These are phyloP conservation scores for Oxyruncus cristatus DNA, from an alignment of 2,113 vertebrate genomes.

Conservation along the genomic window DNA sequence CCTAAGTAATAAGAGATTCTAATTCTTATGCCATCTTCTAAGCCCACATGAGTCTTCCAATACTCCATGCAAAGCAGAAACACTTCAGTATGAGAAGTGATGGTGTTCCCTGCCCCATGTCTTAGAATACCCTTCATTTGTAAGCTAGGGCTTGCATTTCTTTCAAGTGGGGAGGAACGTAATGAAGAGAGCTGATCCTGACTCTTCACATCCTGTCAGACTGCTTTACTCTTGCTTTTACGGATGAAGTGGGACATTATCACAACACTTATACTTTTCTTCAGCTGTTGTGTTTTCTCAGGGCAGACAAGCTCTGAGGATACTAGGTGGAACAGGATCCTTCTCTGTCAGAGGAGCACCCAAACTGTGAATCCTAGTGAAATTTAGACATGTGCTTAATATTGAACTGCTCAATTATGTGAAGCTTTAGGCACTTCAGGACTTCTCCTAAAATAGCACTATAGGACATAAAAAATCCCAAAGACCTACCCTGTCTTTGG, in stretches of 20 bases:
- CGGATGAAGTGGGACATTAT: not conserved
- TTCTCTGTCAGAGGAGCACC: not conserved
- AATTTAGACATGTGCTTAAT: not conserved
- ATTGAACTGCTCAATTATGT: not conserved
- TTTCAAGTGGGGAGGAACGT: not conserved
- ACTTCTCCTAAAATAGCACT: not conserved
- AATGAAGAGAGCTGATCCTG: not conserved
- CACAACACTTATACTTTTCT: not conserved
- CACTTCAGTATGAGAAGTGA: not conserved
- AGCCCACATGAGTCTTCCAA: not conserved
- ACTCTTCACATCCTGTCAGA: not conserved
- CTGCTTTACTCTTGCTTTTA: not conserved
- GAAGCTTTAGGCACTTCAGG: not conserved
- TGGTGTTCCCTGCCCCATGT: accelerated
- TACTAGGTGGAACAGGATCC: not conserved
- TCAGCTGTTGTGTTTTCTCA: not conserved
- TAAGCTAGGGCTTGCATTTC: not conserved
- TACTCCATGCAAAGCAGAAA: not conserved
- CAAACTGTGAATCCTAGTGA: not conserved
- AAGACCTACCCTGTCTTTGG: not conserved
- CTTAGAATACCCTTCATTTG: not conserved
- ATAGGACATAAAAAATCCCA: not conserved
- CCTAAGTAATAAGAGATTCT: not conserved
- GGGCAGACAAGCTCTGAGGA: not conserved
- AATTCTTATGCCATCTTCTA: not conserved